These are phyloP conservation scores for Leucophenga montana DNA, from an alignment of 2,888 invertebrate genomes.

Conservation along the genomic window DNA sequence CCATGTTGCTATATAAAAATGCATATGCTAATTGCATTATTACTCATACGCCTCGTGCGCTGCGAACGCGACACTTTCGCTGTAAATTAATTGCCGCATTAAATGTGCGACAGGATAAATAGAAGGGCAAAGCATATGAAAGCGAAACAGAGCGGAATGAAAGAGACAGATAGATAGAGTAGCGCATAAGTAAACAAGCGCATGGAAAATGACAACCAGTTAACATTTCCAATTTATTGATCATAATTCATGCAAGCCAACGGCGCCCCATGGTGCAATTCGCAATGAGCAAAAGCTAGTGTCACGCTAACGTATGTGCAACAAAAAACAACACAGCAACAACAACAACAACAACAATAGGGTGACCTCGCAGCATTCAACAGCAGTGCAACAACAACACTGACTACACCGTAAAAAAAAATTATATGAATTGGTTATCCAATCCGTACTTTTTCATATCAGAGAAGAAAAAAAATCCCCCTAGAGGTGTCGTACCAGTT, in stretches of 20 bases:
- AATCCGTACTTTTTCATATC: too few relatives aligned
- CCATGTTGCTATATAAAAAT: background rate
- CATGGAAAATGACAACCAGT: slow-evolving; percentile 8
- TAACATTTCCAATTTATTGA: slow-evolving; percentile 12
- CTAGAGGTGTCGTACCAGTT: too few relatives aligned
- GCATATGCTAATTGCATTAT: slow-evolving; percentile 3
- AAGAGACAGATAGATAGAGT: background rate
- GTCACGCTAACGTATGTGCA: background rate
- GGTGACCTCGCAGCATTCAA: background rate
- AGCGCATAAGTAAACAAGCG: background rate
- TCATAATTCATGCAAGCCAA: slow-evolving; percentile 22
- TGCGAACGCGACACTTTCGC: background rate
- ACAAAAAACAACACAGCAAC: too few relatives aligned
- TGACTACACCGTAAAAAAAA: too few relatives aligned
- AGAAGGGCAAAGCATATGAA: background rate
- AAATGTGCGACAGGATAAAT: background rate
- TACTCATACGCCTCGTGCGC: background rate
- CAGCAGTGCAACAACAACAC: too few relatives aligned
- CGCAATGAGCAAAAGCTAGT: background rate
- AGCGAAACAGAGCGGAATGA: background rate
- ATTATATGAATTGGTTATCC: too few relatives aligned
- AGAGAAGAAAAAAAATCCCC: too few relatives aligned
- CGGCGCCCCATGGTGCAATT: slow-evolving; percentile 8
- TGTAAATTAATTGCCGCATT: slow-evolving; percentile 4
- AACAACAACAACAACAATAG: too few relatives aligned